Evolutionary conservation across 2,888 invertebrate genomes (phyloP), one percentile per base, ranked within the genome.

Genomic region (Cephus sareptanus): DNA sequence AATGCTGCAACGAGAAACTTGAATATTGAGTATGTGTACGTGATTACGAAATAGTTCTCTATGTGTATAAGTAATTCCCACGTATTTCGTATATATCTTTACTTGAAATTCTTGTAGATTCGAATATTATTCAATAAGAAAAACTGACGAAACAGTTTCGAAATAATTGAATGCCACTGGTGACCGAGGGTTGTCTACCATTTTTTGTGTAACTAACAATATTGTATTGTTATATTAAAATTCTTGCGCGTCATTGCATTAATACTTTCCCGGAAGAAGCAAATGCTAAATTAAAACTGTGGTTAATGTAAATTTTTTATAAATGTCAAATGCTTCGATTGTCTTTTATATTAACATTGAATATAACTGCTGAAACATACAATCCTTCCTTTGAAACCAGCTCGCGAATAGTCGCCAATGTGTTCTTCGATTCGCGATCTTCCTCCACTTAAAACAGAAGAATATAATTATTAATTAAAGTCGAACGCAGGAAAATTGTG

Each of bases 371-470:
- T 6, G 4, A 79, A 82, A 93, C 94, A 93, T 92, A 94, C 94
- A 94, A 86, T 90, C 95, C 95, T 87, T 93, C 93, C 77, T 88
- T 91, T 79, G 89, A 88, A 33, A 92, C 77, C 56, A 93, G 88
- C 80, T 92, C 90, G 73, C 94, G 90, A 69, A 97, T 92, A 40
- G 95, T 93, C 84, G 94, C 93, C 84, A 95, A 92, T 34, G 96
- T 94, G 85, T 95, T 95, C 83, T 94, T 93, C 86, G 96, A 93
- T 92, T 94, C 92, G 76, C 94, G 92, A 75, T 94, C 93, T 85
- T 95, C 95, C 91, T 96, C 96, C 92, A 96, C 96, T 96, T 91
- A 31, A 93, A 92, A 80, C 73, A 91, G 83, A 80, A 87, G 77
- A 78, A 76, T 23, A 9, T 2, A 56, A 56, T 56, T 56, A 15